Evolutionary conservation across 1,140 invertebrate species (phyloP).

Genomic region (Oscheius sp.): DNA sequence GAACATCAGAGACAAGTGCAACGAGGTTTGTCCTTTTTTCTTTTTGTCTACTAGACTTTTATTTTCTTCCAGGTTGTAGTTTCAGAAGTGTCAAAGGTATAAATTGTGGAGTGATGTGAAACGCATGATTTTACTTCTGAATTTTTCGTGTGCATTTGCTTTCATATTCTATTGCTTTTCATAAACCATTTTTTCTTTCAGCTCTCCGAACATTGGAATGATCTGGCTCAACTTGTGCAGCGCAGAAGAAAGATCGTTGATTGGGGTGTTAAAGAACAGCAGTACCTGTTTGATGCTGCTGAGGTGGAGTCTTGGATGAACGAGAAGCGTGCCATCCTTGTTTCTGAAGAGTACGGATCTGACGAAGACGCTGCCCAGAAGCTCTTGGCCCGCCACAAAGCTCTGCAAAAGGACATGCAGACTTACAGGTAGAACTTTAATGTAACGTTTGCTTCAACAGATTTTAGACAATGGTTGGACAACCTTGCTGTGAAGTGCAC

Average conservation of each 20-base stretch:
- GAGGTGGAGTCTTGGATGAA: conserved; percentile 89
- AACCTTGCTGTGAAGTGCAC: conserved; percentile 37
- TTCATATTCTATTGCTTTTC: background rate
- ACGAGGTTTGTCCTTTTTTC: conserved; percentile 57
- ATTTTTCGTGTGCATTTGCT: background rate
- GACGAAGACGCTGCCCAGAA: conserved; percentile 85
- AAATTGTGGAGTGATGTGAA: background rate
- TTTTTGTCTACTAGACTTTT: background rate
- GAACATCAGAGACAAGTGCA: conserved; percentile 67
- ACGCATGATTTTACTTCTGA: background rate
- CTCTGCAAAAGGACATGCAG: conserved; percentile 61
- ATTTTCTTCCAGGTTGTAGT: background rate
- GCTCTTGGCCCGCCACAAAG: conserved; percentile 85
- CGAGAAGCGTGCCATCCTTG: conserved; percentile 73
- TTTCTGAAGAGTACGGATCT: conserved; percentile 76
- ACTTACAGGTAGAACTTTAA: conserved; percentile 42
- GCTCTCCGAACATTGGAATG: conserved; percentile 41
- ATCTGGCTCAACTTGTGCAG: conserved; percentile 39
- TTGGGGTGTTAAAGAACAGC: conserved; percentile 47
- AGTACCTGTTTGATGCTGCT: conserved; percentile 71
- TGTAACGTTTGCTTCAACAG: conserved; percentile 21
- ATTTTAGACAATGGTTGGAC: conserved; percentile 36
- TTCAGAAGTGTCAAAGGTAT: background rate
- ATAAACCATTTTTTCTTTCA: conserved; percentile 2
- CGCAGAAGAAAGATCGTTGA: conserved; percentile 43